Percentiles rank a stretch among this genome's conserved stretches.
Conservation (phyloP, 92 coral and sea anemone species). For the Micromussa lordhowensis region DNA sequence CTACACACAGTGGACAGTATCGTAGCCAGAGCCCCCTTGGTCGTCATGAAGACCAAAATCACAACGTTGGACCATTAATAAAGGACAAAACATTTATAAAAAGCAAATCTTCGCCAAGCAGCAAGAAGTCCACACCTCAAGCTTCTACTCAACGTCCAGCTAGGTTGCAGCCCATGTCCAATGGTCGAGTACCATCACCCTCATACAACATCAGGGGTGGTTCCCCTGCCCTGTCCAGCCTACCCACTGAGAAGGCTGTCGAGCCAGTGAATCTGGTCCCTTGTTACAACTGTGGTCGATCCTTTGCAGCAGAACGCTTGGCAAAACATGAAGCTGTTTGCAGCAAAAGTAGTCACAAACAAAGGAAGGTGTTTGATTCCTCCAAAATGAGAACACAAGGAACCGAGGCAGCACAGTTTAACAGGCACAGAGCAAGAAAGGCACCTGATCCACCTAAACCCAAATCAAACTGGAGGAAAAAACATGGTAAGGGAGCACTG, state of each 20-base stretch:
- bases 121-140: slow-evolving; percentile 35
- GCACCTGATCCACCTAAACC: slow-evolving; percentile 73
- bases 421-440: slow-evolving; percentile 70
- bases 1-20: slow-evolving; percentile 21
- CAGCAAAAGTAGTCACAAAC: slow-evolving; percentile 57
- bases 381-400: slow-evolving; percentile 89
- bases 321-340: slow-evolving; percentile 86
- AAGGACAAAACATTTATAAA: slow-evolving; percentile 53
- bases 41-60: slow-evolving; percentile 15
- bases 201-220: slow-evolving; percentile 7
- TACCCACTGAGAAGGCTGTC: slow-evolving; percentile 35
- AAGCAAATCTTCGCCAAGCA: slow-evolving; percentile 29
- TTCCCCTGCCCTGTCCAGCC: slow-evolving; percentile 17
- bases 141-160: slow-evolving; percentile 45
- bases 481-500: slow-evolving; percentile 78
- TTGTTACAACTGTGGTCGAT: slow-evolving; percentile 95
- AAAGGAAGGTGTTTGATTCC: slow-evolving; percentile 86
- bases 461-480: slow-evolving; percentile 89
- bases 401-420: slow-evolving; percentile 80
- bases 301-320: slow-evolving; percentile 86
- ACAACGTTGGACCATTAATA: slow-evolving; percentile 13
- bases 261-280: slow-evolving; percentile 63
- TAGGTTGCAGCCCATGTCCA: slow-evolving; percentile 70
- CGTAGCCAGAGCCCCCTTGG: slow-evolving; percentile 21
- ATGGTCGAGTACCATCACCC: slow-evolving; percentile 42